Base-by-base conservation (phyloP, 2,888 invertebrate species). In the Timema podura region DNA sequence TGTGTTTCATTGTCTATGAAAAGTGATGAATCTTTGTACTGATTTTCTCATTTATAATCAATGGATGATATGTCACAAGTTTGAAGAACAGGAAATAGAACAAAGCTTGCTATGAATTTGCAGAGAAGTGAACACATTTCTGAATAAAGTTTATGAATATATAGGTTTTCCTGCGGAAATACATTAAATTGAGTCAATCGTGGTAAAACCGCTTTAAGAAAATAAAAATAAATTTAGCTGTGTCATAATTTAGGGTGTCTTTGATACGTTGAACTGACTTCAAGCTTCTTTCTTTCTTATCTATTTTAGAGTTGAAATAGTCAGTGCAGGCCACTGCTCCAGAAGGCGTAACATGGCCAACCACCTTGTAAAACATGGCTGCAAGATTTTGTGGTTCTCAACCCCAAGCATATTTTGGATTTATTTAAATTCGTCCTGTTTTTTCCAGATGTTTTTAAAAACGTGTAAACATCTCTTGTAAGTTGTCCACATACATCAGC, bases 11-110 rank as follows among this genome's bases (percentile, higher is more conserved):
- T 16, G 5, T 10, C 61, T 45, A 30, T 13, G 44, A 30, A 15
- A 6, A 44, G 13, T 13, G 61, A 0, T 6, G 6, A 6, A 61
- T 61, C 44, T 6, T 9, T 11, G 6, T 45, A 9, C 6, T 61
- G 61, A 13, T 61, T 61, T 61, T 30, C 6, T 44, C 10, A 13
- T 13, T 15, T 10, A 15, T 1, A 30, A 44, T 16, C 61, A 61
- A 61, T 6, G n/a, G 61, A 61, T 16, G 44, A 45, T n/a, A 61
- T 9, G 45, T 61, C 44, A 67, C 67, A 16, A 45, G 47, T 67
- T 30, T 67, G 67, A 49, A 66, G 13, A 5, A 67, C 67, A 13
- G 49, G 13, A 67, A 67, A 67, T 30, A 48, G 67, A n/a, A 67
- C 49, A 48, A 48, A 67, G 30, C 67, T 67, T 10, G 67, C 49